phyloP scores from a whole-genome alignment of 2,797 vertebrate species.

The Enoplosus armatus region DNA sequence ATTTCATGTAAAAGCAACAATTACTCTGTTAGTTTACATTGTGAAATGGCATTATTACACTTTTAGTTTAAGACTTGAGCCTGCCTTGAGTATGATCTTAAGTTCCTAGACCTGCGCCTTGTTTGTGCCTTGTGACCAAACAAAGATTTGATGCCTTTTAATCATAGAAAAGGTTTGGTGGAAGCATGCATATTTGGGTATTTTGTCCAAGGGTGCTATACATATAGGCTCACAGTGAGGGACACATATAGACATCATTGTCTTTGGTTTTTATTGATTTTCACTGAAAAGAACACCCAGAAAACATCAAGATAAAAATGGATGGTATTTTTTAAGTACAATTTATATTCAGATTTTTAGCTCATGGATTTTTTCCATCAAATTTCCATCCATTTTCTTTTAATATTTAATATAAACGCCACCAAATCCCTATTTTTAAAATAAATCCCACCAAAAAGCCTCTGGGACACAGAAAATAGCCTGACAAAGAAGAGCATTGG shows the following conservation, averaged over 20 bases:
- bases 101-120: background rate
- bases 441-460: background rate
- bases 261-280: background rate
- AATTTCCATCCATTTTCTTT: background rate
- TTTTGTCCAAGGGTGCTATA: background rate
- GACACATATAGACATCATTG: too few species aligned
- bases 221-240: background rate
- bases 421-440: background rate
- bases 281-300: too few species aligned
- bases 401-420: background rate
- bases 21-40: background rate
- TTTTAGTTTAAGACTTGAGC: background rate
- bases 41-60: background rate
- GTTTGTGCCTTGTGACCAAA: background rate
- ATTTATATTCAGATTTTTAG: background rate
- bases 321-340: background rate
- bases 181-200: background rate
- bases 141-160: too few species aligned
- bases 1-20: background rate
- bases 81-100: background rate
- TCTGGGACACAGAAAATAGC: background rate
- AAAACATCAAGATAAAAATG: too few species aligned
- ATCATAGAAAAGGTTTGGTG: background rate
- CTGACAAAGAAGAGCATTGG: background rate
- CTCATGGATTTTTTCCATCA: background rate